Evolutionary conservation across 2,113 vertebrate genomes (phyloP).

Genomic region (Rhea pennata): DNA sequence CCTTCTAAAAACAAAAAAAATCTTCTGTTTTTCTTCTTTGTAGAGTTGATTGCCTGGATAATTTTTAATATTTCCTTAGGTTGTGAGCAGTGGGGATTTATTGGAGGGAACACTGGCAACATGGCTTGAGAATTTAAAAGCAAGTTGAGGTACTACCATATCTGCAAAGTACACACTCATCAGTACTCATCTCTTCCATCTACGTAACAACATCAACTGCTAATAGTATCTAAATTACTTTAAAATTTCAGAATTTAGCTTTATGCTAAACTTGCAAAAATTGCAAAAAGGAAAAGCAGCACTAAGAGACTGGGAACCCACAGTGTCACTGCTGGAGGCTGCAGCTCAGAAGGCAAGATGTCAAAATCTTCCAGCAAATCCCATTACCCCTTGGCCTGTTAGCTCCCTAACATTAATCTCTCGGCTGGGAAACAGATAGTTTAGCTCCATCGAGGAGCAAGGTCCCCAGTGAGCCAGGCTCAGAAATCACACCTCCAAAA

Average conservation of each 20-base stretch:
- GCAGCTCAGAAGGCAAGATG: neutral
- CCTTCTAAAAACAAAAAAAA: neutral
- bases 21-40: neutral
- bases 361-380: neutral
- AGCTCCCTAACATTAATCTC: neutral
- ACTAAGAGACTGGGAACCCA: neutral
- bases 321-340: neutral
- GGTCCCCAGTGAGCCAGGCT: fast-evolving
- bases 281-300: neutral
- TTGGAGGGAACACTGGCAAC: neutral
- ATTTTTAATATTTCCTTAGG: neutral
- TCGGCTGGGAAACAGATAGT: neutral
- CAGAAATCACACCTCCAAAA: neutral
- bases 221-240: neutral
- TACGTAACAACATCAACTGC: neutral
- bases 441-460: neutral
- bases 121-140: constrained; percentile 1
- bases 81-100: neutral
- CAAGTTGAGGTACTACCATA: neutral
- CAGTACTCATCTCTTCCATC: neutral
- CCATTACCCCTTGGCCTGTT: neutral
- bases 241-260: neutral
- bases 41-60: constrained; percentile 11
- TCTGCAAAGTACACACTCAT: neutral
- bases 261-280: neutral